phyloP scores from a whole-genome alignment of 2,113 vertebrate genomes.

The Ammodytes marinus region DNA sequence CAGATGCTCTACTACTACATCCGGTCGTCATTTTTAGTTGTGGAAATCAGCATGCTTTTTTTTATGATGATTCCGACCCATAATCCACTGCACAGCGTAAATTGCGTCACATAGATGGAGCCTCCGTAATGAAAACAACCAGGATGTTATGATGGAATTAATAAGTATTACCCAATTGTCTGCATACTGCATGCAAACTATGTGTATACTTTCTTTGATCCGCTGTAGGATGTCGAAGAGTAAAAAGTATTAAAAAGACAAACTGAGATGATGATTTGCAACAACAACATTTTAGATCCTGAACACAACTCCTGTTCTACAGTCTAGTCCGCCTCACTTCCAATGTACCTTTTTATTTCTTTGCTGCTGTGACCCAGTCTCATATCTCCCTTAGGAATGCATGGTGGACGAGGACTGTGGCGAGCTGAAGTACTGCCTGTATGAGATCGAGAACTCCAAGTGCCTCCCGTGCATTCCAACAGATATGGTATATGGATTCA shows the following conservation, averaged over 20 bases:
- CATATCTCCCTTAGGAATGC: conserved; percentile 87
- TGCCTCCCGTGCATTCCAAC: conserved; percentile 90
- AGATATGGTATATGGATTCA: conserved; percentile 80
- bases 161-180: too few species aligned
- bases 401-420: conserved; percentile 95
- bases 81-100: too few species aligned
- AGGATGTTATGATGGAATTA: too few species aligned
- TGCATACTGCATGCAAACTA: too few species aligned
- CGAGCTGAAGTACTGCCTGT: conserved; percentile 88
- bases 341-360: neutral
- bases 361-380: neutral
- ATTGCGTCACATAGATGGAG: too few species aligned
- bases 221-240: too few species aligned
- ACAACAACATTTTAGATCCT: neutral
- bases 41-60: too few species aligned
- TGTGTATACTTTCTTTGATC: too few species aligned
- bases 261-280: neutral
- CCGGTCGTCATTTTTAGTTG: too few species aligned
- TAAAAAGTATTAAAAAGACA: neutral
- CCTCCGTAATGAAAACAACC: too few species aligned
- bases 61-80: too few species aligned
- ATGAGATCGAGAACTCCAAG: conserved; percentile 87
- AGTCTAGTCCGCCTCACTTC: neutral
- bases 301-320: neutral
- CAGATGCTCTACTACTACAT: too few species aligned